Conservation (phyloP, 2,113 vertebrate species). For the Chaenogobius annularis region DNA sequence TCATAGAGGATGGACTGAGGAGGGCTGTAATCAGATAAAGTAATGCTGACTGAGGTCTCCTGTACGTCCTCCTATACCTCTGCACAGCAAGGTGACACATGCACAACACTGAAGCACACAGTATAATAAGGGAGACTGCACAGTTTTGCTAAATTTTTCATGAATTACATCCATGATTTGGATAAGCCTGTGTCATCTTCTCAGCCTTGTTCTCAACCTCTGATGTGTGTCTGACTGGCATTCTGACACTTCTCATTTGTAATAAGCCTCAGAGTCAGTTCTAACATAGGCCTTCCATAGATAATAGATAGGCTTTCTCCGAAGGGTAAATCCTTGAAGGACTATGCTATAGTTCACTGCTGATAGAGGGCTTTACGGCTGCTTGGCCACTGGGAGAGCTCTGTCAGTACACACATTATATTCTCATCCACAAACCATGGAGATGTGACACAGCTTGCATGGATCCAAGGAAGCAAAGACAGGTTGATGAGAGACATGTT, state of each 20-base stretch:
- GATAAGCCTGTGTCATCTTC: background rate
- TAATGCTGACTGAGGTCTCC: background rate
- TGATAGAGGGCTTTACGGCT: slow-evolving; percentile 42
- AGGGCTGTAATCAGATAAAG: background rate
- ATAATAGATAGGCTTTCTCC: slow-evolving; percentile 57
- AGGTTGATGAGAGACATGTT: background rate
- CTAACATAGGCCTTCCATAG: slow-evolving; percentile 40
- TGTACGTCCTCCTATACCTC: too few species aligned
- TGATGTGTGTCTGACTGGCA: slow-evolving; percentile 3
- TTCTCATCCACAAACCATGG: slow-evolving; percentile 11
- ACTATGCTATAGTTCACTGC: background rate
- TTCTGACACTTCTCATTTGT: slow-evolving; percentile 63
- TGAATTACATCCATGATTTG: background rate
- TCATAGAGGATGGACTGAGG: background rate
- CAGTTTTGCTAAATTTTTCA: too few species aligned
- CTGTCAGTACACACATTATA: slow-evolving; percentile 53
- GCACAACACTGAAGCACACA: background rate
- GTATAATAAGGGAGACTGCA: background rate
- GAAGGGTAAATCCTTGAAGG: slow-evolving; percentile 37
- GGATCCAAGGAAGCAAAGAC: background rate
- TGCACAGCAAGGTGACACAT: background rate
- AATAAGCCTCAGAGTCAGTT: slow-evolving; percentile 45
- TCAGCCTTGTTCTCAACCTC: slow-evolving; percentile 18
- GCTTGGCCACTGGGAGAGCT: slow-evolving; percentile 21
- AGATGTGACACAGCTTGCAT: slow-evolving; percentile 13